phyloP scores from a whole-genome alignment of 2,113 vertebrate genomes.

The Plectropomus leopardus region DNA sequence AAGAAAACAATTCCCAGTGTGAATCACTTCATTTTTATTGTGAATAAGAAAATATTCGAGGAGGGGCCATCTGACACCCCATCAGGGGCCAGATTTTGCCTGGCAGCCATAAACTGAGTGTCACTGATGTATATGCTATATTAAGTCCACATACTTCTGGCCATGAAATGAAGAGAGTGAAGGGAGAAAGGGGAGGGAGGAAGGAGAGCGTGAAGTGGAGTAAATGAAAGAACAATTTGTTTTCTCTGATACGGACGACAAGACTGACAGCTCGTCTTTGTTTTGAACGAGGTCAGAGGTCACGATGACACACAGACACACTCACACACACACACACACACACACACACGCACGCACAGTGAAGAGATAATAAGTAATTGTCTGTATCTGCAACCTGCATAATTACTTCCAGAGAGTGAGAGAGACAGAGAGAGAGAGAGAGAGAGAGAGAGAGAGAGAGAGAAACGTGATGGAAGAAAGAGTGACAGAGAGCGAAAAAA shows the following conservation, averaged over 20 bases:
- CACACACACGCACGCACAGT: conserved; percentile 1
- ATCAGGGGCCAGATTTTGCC: no score
- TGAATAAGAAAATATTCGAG: no score
- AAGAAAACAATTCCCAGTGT: no score
- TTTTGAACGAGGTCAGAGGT: conserved; percentile 45
- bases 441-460: neutral
- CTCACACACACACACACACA: neutral
- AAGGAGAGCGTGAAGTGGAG: neutral
- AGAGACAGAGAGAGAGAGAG: neutral
- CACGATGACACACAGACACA: neutral
- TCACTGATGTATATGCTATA: no score
- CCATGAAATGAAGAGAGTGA: neutral
- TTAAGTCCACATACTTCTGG: neutral
- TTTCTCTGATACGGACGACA: conserved; percentile 23
- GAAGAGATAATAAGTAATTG: conserved; percentile 27
- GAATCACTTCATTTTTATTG: no score
- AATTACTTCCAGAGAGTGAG: conserved; percentile 33
- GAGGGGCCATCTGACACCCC: no score
- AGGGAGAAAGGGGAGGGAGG: no score
- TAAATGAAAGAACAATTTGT: conserved; percentile 4
- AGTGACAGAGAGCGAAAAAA: neutral
- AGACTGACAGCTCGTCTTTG: conserved; percentile 44
- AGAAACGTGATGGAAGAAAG: neutral
- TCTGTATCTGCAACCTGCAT: conserved; percentile 29
- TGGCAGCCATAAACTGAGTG: no score